phyloP scores from a whole-genome alignment of 1,140 invertebrate species.

The Hylyphantes graminicola region DNA sequence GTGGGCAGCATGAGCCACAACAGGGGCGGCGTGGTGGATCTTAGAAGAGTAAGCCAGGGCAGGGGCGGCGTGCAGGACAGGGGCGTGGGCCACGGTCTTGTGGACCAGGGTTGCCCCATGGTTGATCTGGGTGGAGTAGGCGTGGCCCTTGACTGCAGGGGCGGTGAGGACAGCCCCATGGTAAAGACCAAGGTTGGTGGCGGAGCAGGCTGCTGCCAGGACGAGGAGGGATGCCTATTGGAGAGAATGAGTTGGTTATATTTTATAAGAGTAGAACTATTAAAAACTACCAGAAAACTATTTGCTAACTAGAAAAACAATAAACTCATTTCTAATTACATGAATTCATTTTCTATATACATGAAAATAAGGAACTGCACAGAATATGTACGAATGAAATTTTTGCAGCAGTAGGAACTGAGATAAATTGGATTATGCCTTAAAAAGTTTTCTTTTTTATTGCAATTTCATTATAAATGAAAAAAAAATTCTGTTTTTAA shows the following conservation, averaged over 20 bases:
- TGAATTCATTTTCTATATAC: too few species aligned
- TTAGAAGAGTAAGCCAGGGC: neutral
- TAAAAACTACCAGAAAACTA: too few species aligned
- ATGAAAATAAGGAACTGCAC: too few species aligned
- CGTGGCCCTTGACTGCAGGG: slow-evolving; percentile 17
- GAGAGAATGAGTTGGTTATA: neutral
- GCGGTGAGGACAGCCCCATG: neutral
- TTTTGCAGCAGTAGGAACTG: too few species aligned
- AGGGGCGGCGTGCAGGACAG: neutral
- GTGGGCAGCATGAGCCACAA: neutral
- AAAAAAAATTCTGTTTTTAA: too few species aligned
- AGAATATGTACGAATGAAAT: too few species aligned
- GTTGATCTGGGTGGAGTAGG: slow-evolving; percentile 26
- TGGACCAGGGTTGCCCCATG: slow-evolving; percentile 20
- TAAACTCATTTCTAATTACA: too few species aligned
- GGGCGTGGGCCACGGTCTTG: neutral
- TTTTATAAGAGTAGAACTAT: too few species aligned
- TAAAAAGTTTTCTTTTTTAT: too few species aligned
- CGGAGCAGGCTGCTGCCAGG: slow-evolving; percentile 10
- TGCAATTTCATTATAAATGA: too few species aligned
- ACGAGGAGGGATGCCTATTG: slow-evolving; percentile 15
- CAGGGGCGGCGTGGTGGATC: neutral
- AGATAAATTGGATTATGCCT: too few species aligned
- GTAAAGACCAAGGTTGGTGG: neutral
- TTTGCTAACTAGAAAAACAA: too few species aligned